Conservation (phyloP, 2,797 vertebrate genomes). For the Sebastes kiyomatsui region DNA sequence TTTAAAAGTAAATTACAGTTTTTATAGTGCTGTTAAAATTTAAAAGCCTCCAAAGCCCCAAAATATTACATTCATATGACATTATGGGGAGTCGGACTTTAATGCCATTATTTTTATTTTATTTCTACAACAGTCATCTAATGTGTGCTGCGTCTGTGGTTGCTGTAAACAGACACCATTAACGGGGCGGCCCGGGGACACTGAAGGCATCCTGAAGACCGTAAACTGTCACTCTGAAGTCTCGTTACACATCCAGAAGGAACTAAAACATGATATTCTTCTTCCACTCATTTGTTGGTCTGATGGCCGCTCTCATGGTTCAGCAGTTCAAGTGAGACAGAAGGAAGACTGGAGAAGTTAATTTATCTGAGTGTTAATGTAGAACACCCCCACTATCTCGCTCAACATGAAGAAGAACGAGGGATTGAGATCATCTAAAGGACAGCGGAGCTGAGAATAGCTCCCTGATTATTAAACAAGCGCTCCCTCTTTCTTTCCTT, state of each 20-base stretch:
- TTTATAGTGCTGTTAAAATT: background rate
- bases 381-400: background rate
- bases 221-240: background rate
- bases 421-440: conserved; percentile 40
- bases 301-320: background rate
- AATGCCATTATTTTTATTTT: background rate
- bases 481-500: background rate
- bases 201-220: background rate
- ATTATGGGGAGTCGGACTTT: background rate
- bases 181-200: background rate
- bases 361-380: conserved; percentile 36
- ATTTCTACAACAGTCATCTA: background rate
- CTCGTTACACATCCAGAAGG: background rate
- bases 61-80: background rate
- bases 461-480: conserved; percentile 29
- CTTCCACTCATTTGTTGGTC: background rate
- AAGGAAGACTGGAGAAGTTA: background rate
- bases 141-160: background rate
- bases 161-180: background rate
- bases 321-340: conserved; percentile 18
- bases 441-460: conserved; percentile 50
- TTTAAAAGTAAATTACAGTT: background rate
- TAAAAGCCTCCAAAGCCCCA: background rate
- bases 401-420: background rate
- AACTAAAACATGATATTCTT: background rate